Percentiles rank a stretch among this genome's conserved stretches.
phyloP scores from a whole-genome alignment of 2,888 invertebrate species.

The Sinohyriopsis cumingii region DNA sequence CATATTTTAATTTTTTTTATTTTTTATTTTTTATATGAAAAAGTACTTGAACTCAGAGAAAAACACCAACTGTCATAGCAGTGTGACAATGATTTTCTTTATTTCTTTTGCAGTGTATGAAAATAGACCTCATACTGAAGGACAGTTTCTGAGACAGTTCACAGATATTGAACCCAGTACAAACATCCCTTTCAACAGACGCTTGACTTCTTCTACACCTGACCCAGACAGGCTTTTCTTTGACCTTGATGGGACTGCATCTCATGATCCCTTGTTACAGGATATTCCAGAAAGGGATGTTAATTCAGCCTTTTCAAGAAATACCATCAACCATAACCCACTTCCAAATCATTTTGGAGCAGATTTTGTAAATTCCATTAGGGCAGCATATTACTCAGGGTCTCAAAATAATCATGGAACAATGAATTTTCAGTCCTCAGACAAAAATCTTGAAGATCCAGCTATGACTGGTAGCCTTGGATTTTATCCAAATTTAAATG shows the following conservation, averaged over 20 bases:
- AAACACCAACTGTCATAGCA: no score
- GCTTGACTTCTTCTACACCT: slow-evolving; percentile 62
- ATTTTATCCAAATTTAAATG: no score
- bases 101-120: slow-evolving; percentile 24
- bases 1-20: neutral
- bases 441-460: no score
- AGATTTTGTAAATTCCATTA: no score
- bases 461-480: no score
- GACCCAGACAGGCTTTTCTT: slow-evolving; percentile 53
- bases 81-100: neutral
- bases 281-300: slow-evolving; percentile 47
- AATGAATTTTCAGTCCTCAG: no score
- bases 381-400: no score
- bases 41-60: neutral
- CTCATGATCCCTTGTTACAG: slow-evolving; percentile 9
- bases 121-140: slow-evolving; percentile 21
- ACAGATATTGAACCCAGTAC: slow-evolving; percentile 21
- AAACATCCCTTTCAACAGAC: slow-evolving; percentile 55
- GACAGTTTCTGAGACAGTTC: slow-evolving; percentile 22
- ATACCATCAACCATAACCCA: no score
- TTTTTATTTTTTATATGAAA: neutral
- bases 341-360: no score
- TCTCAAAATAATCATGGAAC: no score
- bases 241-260: slow-evolving; percentile 16
- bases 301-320: slow-evolving; percentile 2